A percentile compares a stretch with the other conserved stretches of the same genome.
phyloP scores from a whole-genome alignment of 1,140 invertebrate species.

The Wiebesia pumilae region DNA sequence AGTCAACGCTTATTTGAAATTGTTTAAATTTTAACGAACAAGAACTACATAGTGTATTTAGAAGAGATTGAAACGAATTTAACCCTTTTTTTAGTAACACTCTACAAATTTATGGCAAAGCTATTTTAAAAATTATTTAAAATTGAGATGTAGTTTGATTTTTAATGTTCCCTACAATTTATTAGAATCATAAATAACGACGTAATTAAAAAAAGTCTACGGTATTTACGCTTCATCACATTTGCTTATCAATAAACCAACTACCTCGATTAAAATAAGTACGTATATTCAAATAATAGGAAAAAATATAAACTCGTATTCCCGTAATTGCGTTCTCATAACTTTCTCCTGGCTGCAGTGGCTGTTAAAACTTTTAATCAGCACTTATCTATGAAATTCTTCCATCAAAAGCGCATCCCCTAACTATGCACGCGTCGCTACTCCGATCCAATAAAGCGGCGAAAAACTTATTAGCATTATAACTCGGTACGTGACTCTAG shows the following conservation, averaged over 20 bases:
- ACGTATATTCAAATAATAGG: background rate
- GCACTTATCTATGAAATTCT: constrained; percentile 10
- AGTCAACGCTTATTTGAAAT: no score
- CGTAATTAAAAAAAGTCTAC: background rate
- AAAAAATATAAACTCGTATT: background rate
- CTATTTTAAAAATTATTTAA: no score
- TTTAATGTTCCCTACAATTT: no score
- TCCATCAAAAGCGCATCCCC: background rate
- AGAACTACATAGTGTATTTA: no score
- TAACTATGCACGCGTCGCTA: background rate
- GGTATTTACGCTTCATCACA: background rate
- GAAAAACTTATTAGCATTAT: constrained; percentile 45
- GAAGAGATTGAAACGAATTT: no score
- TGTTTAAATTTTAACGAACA: no score
- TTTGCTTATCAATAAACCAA: background rate
- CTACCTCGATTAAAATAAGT: background rate
- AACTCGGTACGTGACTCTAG: background rate
- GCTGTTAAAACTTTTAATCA: constrained; percentile 25
- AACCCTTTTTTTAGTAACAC: no score
- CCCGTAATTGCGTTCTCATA: constrained; percentile 15
- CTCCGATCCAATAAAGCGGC: background rate
- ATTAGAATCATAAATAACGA: no score
- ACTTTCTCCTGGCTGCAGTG: background rate
- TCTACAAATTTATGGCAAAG: no score
- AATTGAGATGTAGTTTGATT: no score